phyloP scores from a whole-genome alignment of 30 jellyfish, hydroid and myxozoan genomes.

The Aurelia aurita region DNA sequence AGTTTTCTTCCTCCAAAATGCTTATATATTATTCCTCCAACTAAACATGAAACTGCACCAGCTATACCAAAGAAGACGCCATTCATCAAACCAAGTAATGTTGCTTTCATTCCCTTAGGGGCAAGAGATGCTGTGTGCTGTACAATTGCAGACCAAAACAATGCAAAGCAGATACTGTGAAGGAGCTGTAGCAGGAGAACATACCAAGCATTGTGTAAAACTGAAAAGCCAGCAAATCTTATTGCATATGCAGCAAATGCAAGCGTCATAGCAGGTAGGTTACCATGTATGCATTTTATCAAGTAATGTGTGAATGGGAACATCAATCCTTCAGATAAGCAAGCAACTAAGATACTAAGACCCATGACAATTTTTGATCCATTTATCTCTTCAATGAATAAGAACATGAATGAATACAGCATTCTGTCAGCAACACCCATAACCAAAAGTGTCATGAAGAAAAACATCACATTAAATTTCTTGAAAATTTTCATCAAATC shows the following conservation, averaged over 20 bases:
- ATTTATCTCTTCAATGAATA: slow-evolving; percentile 45
- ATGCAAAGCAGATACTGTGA: slow-evolving; percentile 75
- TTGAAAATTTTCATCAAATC: slow-evolving; percentile 37
- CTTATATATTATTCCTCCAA: slow-evolving; percentile 74
- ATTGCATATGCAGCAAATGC: slow-evolving; percentile 55
- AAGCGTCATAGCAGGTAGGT: slow-evolving; percentile 45
- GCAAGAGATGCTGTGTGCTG: slow-evolving; percentile 57
- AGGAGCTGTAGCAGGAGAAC: slow-evolving; percentile 73
- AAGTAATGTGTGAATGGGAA: slow-evolving; percentile 65
- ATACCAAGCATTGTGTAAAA: slow-evolving; percentile 73
- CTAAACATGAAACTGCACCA: slow-evolving; percentile 57
- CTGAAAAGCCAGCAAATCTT: slow-evolving; percentile 61
- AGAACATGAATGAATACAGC: slow-evolving; percentile 53
- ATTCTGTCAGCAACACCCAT: slow-evolving; percentile 76
- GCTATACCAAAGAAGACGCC: slow-evolving; percentile 77
- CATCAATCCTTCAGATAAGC: slow-evolving; percentile 45
- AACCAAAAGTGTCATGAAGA: slow-evolving; percentile 49
- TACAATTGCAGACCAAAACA: slow-evolving; percentile 82
- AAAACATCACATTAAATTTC: slow-evolving; percentile 50
- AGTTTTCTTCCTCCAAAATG: slow-evolving; percentile 73
- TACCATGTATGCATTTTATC: slow-evolving; percentile 68
- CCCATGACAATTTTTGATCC: slow-evolving; percentile 82
- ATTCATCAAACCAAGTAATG: slow-evolving; percentile 66
- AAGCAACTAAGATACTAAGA: slow-evolving; percentile 64
- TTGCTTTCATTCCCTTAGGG: slow-evolving; percentile 64